Conservation (phyloP, 2,888 invertebrate species). For the Chrysodeixis includens region DNA sequence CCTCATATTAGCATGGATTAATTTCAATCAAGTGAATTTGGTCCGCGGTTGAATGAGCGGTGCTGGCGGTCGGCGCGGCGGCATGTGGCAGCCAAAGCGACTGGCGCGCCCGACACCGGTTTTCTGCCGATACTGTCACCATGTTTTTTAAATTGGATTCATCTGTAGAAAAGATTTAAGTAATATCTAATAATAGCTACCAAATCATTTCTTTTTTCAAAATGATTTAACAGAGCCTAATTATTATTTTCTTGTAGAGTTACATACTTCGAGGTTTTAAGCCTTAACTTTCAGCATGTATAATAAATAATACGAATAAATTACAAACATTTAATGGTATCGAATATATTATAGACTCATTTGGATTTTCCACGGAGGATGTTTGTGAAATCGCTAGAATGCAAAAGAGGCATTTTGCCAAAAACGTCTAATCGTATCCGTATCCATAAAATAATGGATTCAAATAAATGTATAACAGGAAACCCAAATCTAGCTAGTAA, state of each 20-base stretch:
- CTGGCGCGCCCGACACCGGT: constrained; percentile 44
- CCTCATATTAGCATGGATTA: constrained; percentile 81
- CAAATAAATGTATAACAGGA: not conserved
- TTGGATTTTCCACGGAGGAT: too few relatives aligned
- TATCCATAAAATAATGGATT: too few relatives aligned
- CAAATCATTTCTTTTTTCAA: not conserved
- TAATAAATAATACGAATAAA: too few relatives aligned
- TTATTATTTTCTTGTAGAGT: too few relatives aligned
- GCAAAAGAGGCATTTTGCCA: too few relatives aligned
- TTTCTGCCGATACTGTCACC: constrained; percentile 34
- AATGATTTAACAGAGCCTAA: too few relatives aligned
- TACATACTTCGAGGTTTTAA: too few relatives aligned
- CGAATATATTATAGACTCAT: too few relatives aligned
- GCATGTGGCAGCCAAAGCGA: constrained; percentile 45
- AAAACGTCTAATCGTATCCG: too few relatives aligned
- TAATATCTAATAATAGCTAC: not conserved
- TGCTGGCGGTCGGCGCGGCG: constrained; percentile 42
- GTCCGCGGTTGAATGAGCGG: constrained; percentile 65
- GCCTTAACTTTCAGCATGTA: too few relatives aligned
- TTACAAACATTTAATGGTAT: too few relatives aligned
- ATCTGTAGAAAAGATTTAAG: not conserved
- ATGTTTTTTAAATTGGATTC: not conserved
- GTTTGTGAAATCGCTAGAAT: too few relatives aligned
- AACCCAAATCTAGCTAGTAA: not conserved
- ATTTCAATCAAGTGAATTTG: constrained; percentile 76